Conservation (phyloP, 2,113 vertebrate species). For the Pseudopodoces humilis region DNA sequence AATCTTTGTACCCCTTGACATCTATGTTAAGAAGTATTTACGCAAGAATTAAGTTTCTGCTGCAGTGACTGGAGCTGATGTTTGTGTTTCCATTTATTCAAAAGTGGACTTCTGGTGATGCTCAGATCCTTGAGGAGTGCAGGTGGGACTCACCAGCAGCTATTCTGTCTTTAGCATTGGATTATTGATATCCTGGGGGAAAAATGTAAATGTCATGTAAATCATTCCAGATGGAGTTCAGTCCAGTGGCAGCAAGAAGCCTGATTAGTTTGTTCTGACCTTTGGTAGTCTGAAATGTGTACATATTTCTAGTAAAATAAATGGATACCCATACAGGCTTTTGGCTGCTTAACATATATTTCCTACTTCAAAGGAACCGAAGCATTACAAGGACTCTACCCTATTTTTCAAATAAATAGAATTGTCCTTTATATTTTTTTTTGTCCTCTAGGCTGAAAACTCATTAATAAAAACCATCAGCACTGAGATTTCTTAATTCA, state of each 20-base stretch:
- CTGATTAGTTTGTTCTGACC: neutral
- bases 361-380: neutral
- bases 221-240: neutral
- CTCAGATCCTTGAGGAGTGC: neutral
- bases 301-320: neutral
- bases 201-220: neutral
- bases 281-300: neutral
- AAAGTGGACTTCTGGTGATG: neutral
- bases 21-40: neutral
- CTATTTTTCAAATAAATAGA: slow-evolving; percentile 22
- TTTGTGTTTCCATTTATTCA: neutral
- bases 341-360: neutral
- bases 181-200: neutral
- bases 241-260: neutral
- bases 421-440: neutral
- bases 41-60: neutral
- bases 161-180: neutral
- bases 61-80: neutral
- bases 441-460: neutral
- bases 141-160: neutral
- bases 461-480: neutral
- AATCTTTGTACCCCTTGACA: neutral
- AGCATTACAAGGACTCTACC: neutral
- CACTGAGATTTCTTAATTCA: neutral
- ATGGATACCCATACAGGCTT: neutral